phyloP scores from a whole-genome alignment of 2,113 vertebrate genomes.

The Amphiprion percula region DNA sequence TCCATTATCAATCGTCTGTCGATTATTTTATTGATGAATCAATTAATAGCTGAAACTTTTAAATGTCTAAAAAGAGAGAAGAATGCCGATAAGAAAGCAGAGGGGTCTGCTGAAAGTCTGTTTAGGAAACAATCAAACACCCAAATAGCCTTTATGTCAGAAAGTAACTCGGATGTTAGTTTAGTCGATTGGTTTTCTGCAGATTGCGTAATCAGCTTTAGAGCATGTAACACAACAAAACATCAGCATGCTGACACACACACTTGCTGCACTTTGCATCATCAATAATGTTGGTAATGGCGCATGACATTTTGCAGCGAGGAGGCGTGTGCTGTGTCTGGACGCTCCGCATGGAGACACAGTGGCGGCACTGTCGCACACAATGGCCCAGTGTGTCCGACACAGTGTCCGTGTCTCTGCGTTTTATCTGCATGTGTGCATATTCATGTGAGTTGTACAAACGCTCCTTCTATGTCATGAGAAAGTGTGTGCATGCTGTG shows the following conservation, averaged over 20 bases:
- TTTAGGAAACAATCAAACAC: too few relatives aligned
- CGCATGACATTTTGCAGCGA: slow-evolving; percentile 61
- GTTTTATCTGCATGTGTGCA: slow-evolving; percentile 39
- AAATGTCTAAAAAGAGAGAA: neutral
- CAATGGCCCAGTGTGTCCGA: slow-evolving; percentile 67
- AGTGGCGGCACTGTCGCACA: slow-evolving; percentile 58
- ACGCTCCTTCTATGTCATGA: slow-evolving; percentile 40
- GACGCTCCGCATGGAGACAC: slow-evolving; percentile 47
- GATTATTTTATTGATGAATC: neutral
- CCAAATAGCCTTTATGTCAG: too few relatives aligned
- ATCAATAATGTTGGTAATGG: slow-evolving; percentile 30
- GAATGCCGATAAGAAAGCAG: neutral
- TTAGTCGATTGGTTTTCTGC: too few relatives aligned
- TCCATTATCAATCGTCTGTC: neutral
- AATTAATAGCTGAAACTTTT: neutral
- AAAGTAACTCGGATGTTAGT: too few relatives aligned
- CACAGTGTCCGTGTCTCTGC: slow-evolving; percentile 15
- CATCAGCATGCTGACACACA: neutral
- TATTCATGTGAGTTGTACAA: slow-evolving; percentile 34
- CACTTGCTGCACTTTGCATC: slow-evolving; percentile 5
- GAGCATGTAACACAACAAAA: neutral
- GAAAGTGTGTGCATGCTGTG: slow-evolving; percentile 42
- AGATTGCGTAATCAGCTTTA: neutral
- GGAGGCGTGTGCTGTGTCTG: slow-evolving; percentile 68
- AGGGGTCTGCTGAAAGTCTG: too few relatives aligned